A percentile compares a stretch with the other conserved stretches of the same genome.
Conservation (phyloP, 1,140 invertebrate species). For the Pemphigus obesinymphae region DNA sequence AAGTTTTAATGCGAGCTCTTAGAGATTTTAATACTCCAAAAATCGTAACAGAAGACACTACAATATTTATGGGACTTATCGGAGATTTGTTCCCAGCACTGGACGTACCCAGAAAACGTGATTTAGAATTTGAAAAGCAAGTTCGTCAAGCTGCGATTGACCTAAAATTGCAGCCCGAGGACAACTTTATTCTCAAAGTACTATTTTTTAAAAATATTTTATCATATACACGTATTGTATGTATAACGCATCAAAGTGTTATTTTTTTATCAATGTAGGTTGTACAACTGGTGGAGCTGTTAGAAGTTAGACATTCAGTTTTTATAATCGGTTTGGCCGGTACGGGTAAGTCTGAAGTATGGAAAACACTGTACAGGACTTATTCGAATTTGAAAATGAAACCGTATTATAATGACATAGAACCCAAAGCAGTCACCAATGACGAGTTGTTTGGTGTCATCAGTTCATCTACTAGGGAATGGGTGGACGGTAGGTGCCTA, state of each 20-base stretch:
- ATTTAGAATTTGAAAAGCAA: slow-evolving; percentile 77
- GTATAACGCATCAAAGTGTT: not conserved
- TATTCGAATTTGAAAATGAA: slow-evolving; percentile 74
- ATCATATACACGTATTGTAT: not conserved
- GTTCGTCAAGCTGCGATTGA: slow-evolving; percentile 72
- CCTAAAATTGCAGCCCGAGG: slow-evolving; percentile 83
- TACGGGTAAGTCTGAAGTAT: slow-evolving; percentile 87
- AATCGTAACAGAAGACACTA: slow-evolving; percentile 83
- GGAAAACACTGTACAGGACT: slow-evolving; percentile 82
- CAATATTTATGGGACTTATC: slow-evolving; percentile 87
- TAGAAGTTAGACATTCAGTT: slow-evolving; percentile 90
- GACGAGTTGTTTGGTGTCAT: slow-evolving; percentile 94
- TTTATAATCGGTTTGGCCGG: slow-evolving; percentile 90
- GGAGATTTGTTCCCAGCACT: slow-evolving; percentile 84
- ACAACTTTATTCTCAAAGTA: slow-evolving; percentile 78
- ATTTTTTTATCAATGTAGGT: slow-evolving; percentile 55
- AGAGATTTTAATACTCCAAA: slow-evolving; percentile 91
- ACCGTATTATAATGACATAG: slow-evolving; percentile 82
- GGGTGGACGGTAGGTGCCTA: slow-evolving; percentile 77
- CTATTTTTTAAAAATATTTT: not conserved
- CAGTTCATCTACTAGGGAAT: slow-evolving; percentile 89
- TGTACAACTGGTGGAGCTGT: slow-evolving; percentile 85
- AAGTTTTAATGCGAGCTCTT: slow-evolving; percentile 77
- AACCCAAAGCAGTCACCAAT: slow-evolving; percentile 93
- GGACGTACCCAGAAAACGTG: slow-evolving; percentile 77